Evolutionary conservation across 2,113 vertebrate genomes (phyloP).

Genomic region (Apistogramma diplotaenia): DNA sequence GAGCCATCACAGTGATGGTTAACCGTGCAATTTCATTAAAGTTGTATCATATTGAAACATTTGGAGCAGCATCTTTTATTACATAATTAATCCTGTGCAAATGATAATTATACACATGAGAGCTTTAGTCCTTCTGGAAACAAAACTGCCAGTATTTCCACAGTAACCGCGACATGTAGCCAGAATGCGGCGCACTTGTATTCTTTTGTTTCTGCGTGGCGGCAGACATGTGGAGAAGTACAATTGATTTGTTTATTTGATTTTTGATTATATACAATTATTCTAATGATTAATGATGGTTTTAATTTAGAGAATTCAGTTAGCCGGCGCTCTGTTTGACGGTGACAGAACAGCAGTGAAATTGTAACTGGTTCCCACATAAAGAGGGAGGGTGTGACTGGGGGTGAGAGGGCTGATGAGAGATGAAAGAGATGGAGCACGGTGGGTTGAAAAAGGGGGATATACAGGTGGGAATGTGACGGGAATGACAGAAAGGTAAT

Average conservation of each 20-base stretch:
- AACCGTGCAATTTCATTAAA: not conserved
- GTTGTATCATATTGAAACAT: not conserved
- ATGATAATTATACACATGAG: not conserved
- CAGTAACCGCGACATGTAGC: not conserved
- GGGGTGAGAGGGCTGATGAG: not conserved
- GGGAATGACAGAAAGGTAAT: not conserved
- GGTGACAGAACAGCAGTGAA: no score
- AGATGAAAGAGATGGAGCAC: not conserved
- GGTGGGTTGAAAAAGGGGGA: not conserved
- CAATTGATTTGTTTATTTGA: not conserved
- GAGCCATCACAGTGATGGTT: not conserved
- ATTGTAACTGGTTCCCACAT: no score
- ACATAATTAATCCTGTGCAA: not conserved
- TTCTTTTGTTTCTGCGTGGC: not conserved
- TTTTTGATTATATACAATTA: not conserved
- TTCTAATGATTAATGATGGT: not conserved
- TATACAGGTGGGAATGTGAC: not conserved
- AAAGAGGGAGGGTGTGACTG: not conserved
- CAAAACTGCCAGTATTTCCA: not conserved
- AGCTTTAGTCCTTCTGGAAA: not conserved
- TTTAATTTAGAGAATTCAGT: not conserved
- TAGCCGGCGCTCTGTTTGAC: fast-evolving
- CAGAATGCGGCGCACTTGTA: not conserved
- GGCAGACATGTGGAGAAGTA: not conserved
- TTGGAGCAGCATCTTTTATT: not conserved